Conservation (phyloP, 2,888 invertebrate genomes). For the Spodoptera picta region DNA sequence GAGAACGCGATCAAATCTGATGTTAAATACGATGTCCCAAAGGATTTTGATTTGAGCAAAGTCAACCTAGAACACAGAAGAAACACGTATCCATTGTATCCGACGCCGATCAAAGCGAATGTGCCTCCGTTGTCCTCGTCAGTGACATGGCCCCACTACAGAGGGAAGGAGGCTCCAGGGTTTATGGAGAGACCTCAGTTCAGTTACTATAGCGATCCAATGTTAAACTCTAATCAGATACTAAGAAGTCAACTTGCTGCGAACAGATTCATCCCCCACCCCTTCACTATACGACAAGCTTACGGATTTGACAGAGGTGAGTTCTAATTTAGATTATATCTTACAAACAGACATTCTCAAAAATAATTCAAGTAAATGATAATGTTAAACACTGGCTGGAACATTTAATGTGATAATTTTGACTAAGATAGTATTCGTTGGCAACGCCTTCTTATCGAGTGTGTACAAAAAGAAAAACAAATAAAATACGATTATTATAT, state of each 20-base stretch:
- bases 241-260: constrained; percentile 76
- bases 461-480: constrained; percentile 28
- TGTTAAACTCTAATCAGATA: constrained; percentile 75
- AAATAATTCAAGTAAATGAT: background rate
- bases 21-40: constrained; percentile 66
- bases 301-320: constrained; percentile 82
- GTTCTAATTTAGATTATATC: constrained; percentile 25
- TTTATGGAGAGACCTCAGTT: constrained; percentile 68
- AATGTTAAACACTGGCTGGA: background rate
- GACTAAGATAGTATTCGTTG: constrained; percentile 10
- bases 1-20: constrained; percentile 63
- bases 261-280: constrained; percentile 73
- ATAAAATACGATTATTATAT: constrained; percentile 40
- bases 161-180: constrained; percentile 66
- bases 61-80: constrained; percentile 62
- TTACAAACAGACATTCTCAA: background rate
- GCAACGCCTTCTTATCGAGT: constrained; percentile 22
- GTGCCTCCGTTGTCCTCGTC: constrained; percentile 47
- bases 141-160: constrained; percentile 67
- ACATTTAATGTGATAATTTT: background rate
- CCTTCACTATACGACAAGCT: constrained; percentile 74
- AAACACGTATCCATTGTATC: constrained; percentile 79
- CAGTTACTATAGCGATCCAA: constrained; percentile 77
- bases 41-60: constrained; percentile 65
- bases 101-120: constrained; percentile 76